Base-by-base conservation (phyloP, 1,140 invertebrate genomes). In the Brachionus plicatilis region DNA sequence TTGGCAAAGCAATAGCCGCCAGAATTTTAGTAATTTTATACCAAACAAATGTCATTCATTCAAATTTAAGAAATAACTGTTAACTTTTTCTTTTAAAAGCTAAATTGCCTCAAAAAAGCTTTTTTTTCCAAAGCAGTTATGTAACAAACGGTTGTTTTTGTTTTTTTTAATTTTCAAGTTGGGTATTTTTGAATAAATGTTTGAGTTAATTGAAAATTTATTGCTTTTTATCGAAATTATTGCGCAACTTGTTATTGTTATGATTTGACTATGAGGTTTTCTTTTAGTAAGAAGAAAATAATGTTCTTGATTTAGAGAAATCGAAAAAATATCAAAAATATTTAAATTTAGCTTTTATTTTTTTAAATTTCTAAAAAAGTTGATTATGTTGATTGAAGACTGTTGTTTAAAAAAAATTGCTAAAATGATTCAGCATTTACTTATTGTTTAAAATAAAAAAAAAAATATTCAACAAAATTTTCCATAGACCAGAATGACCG, bases 11-110 rank as follows among this genome's bases (percentile, higher is more conserved):
- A 17, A 56, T 56, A 24, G 53, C 53, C 53, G 53, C 17, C 53
- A 56, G 53, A 56, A 20, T 56, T 37, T 68, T 11, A 12, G 0
- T 14, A 2, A 68, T 12, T 17, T 29, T 68, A 12, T 68, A 24
- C 65, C 65, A 68, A 68, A 37, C 65, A 68, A 68, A 68, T 68
- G 65, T 68, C 65, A 68, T 68, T 68, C 24, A 68, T 68, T 68
- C 27, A 68, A 29, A 33, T 68, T 29, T 68, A 37, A 68, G 33
- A 68, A 68, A 68, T 9, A 68, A 68, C 33, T 14, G 33, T 68
- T 17, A 68, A 12, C 27, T 68, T 27, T 68, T 68, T 65, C 17
- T 17, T 68, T 68, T 68, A 6, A 68, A 68, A 68, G 24, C 27
- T 68, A 68, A 37, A 68, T 33, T 14, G 27, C 65, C 37, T 29